A percentile compares a stretch with the other conserved stretches of the same genome.
Evolutionary conservation across 53 echinoderm and acorn worm species (phyloP).

Genomic region (Crossaster papposus): DNA sequence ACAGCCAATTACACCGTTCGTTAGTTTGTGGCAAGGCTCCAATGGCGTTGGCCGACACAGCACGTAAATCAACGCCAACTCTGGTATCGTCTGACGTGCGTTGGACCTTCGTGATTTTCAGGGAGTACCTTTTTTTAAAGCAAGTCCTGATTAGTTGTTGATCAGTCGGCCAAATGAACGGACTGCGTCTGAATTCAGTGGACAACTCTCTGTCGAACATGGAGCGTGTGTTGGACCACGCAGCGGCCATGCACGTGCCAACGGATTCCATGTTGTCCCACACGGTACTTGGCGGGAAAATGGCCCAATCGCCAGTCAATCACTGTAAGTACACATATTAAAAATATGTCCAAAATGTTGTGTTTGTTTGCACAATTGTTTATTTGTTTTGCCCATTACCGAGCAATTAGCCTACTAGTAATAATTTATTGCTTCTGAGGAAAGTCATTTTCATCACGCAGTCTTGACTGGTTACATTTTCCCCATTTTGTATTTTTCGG

Average conservation of each 20-base stretch:
- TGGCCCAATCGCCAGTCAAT: constrained; percentile 58
- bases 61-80: constrained; percentile 38
- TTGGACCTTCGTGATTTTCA: not conserved
- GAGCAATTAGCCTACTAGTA: too few relatives aligned
- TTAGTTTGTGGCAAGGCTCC: constrained; percentile 38
- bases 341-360: not conserved
- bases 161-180: constrained; percentile 66
- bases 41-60: constrained; percentile 43
- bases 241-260: constrained; percentile 40
- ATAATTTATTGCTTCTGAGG: too few relatives aligned
- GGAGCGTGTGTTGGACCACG: constrained; percentile 59
- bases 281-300: constrained; percentile 46
- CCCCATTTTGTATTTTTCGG: too few relatives aligned
- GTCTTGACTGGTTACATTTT: too few relatives aligned
- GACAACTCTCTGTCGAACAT: constrained; percentile 52
- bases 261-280: constrained; percentile 35
- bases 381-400: too few relatives aligned
- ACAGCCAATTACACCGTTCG: constrained; percentile 52
- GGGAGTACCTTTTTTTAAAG: constrained; percentile 35
- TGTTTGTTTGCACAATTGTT: too few relatives aligned
- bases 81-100: not conserved
- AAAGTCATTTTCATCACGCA: too few relatives aligned
- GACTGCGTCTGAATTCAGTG: constrained; percentile 44
- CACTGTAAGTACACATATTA: constrained; percentile 46
- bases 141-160: constrained; percentile 42